Percentiles rank a stretch among this genome's conserved stretches.
phyloP scores from a whole-genome alignment of 2,888 invertebrate species.

The Lycophotia porphyrea region DNA sequence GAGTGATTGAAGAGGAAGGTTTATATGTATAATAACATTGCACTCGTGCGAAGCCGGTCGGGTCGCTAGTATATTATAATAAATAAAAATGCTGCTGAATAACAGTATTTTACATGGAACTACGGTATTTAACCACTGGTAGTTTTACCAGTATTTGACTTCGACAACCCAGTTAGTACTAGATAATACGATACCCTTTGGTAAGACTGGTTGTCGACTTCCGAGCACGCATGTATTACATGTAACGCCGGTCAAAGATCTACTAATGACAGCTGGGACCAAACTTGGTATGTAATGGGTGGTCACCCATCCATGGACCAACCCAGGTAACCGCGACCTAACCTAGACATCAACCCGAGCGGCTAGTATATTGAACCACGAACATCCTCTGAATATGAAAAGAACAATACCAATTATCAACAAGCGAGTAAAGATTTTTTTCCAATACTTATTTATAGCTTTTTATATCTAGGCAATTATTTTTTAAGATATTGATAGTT shows the following conservation, averaged over 20 bases:
- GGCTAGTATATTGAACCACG: background rate
- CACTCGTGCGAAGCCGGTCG: too few species aligned
- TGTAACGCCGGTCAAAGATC: background rate
- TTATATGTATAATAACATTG: too few species aligned
- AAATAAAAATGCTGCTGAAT: background rate
- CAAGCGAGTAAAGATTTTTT: background rate
- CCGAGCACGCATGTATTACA: too few species aligned
- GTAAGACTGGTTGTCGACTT: background rate
- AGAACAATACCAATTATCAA: background rate
- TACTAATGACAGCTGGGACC: background rate
- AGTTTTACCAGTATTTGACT: too few species aligned
- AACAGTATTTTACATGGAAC: background rate
- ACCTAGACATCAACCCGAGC: background rate
- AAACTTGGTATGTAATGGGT: background rate
- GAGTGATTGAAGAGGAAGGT: too few species aligned
- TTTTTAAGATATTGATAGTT: conserved; percentile 20
- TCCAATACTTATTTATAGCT: background rate
- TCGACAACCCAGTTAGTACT: too few species aligned
- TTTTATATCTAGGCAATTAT: conserved; percentile 18
- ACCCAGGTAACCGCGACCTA: background rate
- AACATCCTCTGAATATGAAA: background rate
- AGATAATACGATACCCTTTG: background rate
- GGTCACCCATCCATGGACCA: background rate
- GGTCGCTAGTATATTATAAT: too few species aligned
- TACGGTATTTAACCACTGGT: too few species aligned